Conservation (phyloP, 2,888 invertebrate genomes). For the Graphium colonna region DNA sequence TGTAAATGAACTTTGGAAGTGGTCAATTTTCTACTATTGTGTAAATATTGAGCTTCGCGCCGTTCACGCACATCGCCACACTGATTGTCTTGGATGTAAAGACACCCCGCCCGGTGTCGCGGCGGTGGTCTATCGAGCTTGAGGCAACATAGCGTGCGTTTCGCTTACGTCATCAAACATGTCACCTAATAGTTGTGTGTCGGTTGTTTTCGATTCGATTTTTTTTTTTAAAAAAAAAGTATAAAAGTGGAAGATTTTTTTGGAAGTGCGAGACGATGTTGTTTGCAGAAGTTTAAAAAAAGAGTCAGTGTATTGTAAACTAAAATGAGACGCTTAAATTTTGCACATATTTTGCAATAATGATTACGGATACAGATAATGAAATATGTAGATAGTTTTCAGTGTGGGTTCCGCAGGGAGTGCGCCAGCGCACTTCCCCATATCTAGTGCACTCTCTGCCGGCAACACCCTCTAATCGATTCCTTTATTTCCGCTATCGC, state of each 20-base stretch:
- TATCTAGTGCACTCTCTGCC: conserved; percentile 46
- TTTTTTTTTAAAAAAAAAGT: conserved; percentile 30
- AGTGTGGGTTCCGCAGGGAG: conserved; percentile 43
- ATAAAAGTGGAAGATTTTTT: conserved; percentile 47
- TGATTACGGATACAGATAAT: conserved; percentile 64
- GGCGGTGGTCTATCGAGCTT: conserved; percentile 67
- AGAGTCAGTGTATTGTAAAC: conserved; percentile 71
- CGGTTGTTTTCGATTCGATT: conserved; percentile 70
- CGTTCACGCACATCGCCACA: conserved; percentile 73
- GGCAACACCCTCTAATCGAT: conserved; percentile 17
- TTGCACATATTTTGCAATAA: conserved; percentile 78
- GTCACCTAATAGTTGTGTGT: conserved; percentile 71
- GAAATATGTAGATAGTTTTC: conserved; percentile 64
- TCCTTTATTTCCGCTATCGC: conserved; percentile 16
- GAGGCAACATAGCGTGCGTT: conserved; percentile 71
- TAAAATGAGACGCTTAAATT: conserved; percentile 73
- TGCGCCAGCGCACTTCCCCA: conserved; percentile 55
- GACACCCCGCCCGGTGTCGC: conserved; percentile 52
- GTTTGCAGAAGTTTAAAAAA: conserved; percentile 59
- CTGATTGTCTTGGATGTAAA: conserved; percentile 55
- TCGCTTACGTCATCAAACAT: conserved; percentile 67
- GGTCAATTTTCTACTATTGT: conserved; percentile 78
- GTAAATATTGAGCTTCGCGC: conserved; percentile 77
- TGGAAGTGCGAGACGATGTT: conserved; percentile 65
- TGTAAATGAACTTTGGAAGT: conserved; percentile 75